Evolutionary conservation across 1,140 invertebrate species (phyloP), one percentile per base, ranked within the genome.

Genomic region (Bombus breviceps): DNA sequence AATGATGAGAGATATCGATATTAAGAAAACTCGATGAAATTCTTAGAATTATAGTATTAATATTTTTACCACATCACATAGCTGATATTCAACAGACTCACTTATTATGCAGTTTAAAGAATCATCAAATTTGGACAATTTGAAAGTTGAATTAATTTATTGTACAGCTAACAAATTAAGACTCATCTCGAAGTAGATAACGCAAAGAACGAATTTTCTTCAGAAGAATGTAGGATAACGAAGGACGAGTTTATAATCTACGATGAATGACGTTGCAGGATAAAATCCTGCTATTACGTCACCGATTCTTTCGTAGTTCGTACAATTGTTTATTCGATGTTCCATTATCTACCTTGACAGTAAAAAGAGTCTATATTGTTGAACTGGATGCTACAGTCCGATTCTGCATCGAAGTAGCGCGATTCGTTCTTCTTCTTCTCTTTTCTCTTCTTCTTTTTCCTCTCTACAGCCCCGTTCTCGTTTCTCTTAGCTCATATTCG

Each of bases 381-480:
- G 92, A 92, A 90, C 90, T 89, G 89, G 89, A 92, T 93, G 87
- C 88, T 88, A 92, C 90, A 92, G 90, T 92, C 85, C 86, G 87
- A 92, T 92, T 92, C 86, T 53, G 62, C 82, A 66, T 62, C 75
- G 75, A 64, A 85, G 43, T 80, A 32, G 34, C 43, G 25, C 68
- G 53, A 73, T 69, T 74, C 71, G 32, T 68, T 62, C 76, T 28
- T 74, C 22, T 53, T 62, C 74, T 72, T 41, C 25, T 9, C 32
- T 18, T 34, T n/a, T n/a, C 18, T 10, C 15, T 15, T 25, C 37
- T 43, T 18, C 25, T 22, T 8, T 15, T 34, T 6, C 34, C 28
- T 28, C 18, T 25, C 15, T 73, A 6, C 41, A 43, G 1, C 15
- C 28, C 41, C 22, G 47, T 10, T 28, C 74, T 77, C 75, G 25